Evolutionary conservation across 92 coral and sea anemone species (phyloP), one percentile per base, ranked within the genome.

Genomic region (Bergia puertoricense): DNA sequence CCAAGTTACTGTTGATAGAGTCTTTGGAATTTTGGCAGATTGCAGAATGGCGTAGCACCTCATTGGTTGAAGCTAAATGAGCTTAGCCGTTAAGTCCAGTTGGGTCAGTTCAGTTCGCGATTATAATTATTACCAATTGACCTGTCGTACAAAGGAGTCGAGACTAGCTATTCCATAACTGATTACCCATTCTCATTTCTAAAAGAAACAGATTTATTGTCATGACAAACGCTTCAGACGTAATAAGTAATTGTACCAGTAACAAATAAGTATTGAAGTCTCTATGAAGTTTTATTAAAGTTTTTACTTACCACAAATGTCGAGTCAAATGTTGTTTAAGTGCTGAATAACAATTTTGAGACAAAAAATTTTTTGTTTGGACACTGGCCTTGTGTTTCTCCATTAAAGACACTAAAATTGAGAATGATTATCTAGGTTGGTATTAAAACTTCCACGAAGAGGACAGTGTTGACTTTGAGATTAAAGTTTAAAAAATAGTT

Each of bases 21-120:
- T 45, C 36, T 72, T 69, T 48, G 45, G 50, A 46, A 71, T 15
- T 48, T 71, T 84, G 87, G 44, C 79, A 84, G 77, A 39, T 46
- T 74, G 6, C 6, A 48, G 20, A 38, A 48, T 11, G 56, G 5
- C 11, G 78, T 6, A 6, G 22, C 22, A 23, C n/a, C 23, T 50
- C 40, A 84, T 84, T 84, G 87, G 87, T 72, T 50, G 37, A 48
- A 46, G 48, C 79, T 84, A 84, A 84, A 36, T 71, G 44, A 48
- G 20, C 46, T 71, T 44, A 84, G 87, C 79, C 87, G 87, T 72
- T 36, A 84, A 50, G 9, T 37, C 43, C 39, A 48, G 87, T 37
- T 45, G 42, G 44, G 42, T 69, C 50, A 82, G 76, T 69, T 50
- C 39, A 62, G 69, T 16, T 59, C 39, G 73, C 39, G 8, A 81